phyloP scores from a whole-genome alignment of 2,888 invertebrate genomes.

The Trichogramma evanescens region DNA sequence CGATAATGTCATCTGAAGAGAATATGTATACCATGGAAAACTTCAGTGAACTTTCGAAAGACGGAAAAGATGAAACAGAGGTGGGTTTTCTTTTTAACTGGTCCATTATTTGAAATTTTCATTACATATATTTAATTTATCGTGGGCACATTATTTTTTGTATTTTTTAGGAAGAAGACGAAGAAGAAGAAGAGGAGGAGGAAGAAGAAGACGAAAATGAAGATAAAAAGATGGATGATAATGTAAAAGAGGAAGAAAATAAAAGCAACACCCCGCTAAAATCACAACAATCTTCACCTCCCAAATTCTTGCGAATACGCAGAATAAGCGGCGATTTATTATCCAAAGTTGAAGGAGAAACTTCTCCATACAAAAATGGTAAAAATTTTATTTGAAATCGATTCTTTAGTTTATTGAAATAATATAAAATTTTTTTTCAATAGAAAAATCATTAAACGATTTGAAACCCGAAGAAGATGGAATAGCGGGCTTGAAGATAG shows the following conservation, averaged over 20 bases:
- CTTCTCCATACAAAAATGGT: constrained; percentile 18
- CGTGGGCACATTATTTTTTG: not conserved
- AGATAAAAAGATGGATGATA: not conserved
- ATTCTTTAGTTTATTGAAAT: not conserved
- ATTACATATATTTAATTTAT: no score
- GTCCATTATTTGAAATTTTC: no score
- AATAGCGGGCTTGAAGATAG: constrained; percentile 45
- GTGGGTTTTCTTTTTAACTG: no score
- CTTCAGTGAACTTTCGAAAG: not conserved
- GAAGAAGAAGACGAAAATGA: not conserved
- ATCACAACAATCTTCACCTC: constrained; percentile 19
- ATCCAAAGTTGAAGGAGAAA: constrained; percentile 13
- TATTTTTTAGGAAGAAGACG: not conserved
- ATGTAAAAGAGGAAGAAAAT: not conserved
- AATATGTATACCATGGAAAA: not conserved
- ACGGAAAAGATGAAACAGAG: not conserved
- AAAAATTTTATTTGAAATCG: constrained; percentile 3
- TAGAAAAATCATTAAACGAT: not conserved
- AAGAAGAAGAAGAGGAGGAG: not conserved
- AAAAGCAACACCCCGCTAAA: not conserved
- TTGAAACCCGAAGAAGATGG: constrained; percentile 10
- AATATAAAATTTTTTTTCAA: not conserved
- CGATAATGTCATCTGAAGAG: not conserved
- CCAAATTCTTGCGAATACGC: constrained; percentile 45
- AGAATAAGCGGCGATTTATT: constrained; percentile 50